Evolutionary conservation across 2,113 vertebrate genomes (phyloP), one percentile per base, ranked within the genome.

Genomic region (Clupea harengus): DNA sequence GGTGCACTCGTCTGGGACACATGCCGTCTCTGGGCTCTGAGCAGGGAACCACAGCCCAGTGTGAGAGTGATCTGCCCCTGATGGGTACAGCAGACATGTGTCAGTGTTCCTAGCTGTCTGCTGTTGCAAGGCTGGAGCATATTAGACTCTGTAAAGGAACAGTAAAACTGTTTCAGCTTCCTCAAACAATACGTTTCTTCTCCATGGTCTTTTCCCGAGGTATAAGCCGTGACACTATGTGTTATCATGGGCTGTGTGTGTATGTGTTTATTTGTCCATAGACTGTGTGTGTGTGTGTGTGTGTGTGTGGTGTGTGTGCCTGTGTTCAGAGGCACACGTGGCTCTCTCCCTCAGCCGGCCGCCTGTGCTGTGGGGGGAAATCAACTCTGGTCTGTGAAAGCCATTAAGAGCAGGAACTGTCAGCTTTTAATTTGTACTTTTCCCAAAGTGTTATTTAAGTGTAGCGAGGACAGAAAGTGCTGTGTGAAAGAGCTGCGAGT

Each of bases 351-450:
- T 72, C 25, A 5, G 57, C 20, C 57, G 64, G n/a, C 28, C 6
- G 60, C 22, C 20, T 64, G 20, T n/a, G 60, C 18, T 89, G 85
- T 46, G 81, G 89, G 89, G 86, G 82, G 89, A 91, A 93, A 93
- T 92, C 93, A 90, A 91, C 78, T 81, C 39, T 28, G 8, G 89
- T 67, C 93, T 95, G 92, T 87, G 87, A 94, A 95, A 92, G 88
- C 91, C 90, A 94, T 95, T 91, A 94, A 85, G 89, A 86, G 85
- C 85, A 64, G 78, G 88, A 90, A 92, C 93, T 92, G 89, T 91
- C 84, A 84, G 90, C 86, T 93, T 5, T 92, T 89, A 90, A 91
- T 91, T 92, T 92, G 86, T 88, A 87, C 52, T 57, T 88, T 87
- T 90, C 83, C 86, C 87, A 84, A 89, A 64, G 81, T 86, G 84